These are phyloP conservation scores for Saccostrea cuccullata DNA, from an alignment of 1,140 invertebrate genomes.

Conservation along the genomic window DNA sequence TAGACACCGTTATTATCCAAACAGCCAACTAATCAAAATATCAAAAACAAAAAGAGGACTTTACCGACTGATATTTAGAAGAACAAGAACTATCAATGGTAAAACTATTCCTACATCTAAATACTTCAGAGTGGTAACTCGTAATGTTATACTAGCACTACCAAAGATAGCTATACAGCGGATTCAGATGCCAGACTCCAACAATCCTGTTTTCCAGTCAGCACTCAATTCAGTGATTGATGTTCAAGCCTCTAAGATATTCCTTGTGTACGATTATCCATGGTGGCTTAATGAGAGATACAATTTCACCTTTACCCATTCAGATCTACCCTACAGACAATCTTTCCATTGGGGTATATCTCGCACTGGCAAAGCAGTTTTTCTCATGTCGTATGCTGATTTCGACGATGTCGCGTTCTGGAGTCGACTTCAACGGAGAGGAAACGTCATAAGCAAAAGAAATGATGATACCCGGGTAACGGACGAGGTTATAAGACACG, in stretches of 20 bases:
- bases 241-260: background rate
- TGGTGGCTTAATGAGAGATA: background rate
- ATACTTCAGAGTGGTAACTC: background rate
- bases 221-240: slow-evolving; percentile 7
- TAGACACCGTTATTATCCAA: background rate
- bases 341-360: slow-evolving; percentile 36
- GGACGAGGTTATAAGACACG: background rate
- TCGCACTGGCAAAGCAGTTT: background rate
- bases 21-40: background rate
- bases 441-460: background rate
- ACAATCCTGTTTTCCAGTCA: background rate
- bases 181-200: background rate
- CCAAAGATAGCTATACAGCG: slow-evolving; percentile 18
- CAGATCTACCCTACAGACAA: slow-evolving; percentile 10
- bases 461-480: background rate
- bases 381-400: slow-evolving; percentile 33
- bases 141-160: slow-evolving; percentile 37
- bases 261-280: slow-evolving; percentile 33
- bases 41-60: background rate
- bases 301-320: background rate
- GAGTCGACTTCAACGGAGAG: background rate
- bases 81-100: slow-evolving; percentile 37
- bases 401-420: background rate
- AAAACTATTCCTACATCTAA: background rate
- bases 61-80: slow-evolving; percentile 29